Conservation (phyloP, 2,797 vertebrate genomes). For the Gadopsis bispinosus region DNA sequence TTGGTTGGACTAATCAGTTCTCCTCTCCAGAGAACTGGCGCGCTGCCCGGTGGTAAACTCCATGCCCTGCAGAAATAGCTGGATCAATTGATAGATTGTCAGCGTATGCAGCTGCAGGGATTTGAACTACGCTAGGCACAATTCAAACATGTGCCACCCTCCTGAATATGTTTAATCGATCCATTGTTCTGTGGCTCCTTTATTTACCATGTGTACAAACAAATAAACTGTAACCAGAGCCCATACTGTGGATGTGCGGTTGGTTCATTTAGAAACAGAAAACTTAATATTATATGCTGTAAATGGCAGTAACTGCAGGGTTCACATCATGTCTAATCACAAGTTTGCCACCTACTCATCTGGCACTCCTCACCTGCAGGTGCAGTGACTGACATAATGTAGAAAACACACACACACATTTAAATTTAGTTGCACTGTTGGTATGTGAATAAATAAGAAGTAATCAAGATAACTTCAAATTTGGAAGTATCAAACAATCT, state of each 20-base stretch:
- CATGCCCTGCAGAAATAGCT: slow-evolving; percentile 58
- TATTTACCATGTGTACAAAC: slow-evolving; percentile 54
- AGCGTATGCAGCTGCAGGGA: slow-evolving; percentile 51
- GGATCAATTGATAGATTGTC: slow-evolving; percentile 69
- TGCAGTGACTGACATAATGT: slow-evolving; percentile 4
- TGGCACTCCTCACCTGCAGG: slow-evolving; percentile 7
- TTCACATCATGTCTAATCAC: slow-evolving; percentile 14
- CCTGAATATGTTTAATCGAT: slow-evolving; percentile 62
- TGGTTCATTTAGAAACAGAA: background rate
- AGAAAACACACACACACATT: background rate
- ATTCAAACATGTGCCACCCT: slow-evolving; percentile 52
- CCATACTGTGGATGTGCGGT: slow-evolving; percentile 7
- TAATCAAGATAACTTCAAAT: background rate
- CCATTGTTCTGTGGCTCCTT: slow-evolving; percentile 47
- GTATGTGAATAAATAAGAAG: background rate
- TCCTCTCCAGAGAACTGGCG: slow-evolving; percentile 48
- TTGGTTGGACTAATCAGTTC: slow-evolving; percentile 37
- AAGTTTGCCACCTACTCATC: slow-evolving; percentile 7
- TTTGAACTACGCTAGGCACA: slow-evolving; percentile 46
- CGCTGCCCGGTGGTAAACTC: slow-evolving; percentile 63
- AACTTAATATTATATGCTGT: background rate
- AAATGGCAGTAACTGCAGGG: background rate
- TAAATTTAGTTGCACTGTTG: background rate
- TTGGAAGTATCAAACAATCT: background rate
- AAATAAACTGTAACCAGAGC: slow-evolving; percentile 41